Evolutionary conservation across 2,888 invertebrate species (phyloP).

Genomic region (Cosmopolites sordidus): DNA sequence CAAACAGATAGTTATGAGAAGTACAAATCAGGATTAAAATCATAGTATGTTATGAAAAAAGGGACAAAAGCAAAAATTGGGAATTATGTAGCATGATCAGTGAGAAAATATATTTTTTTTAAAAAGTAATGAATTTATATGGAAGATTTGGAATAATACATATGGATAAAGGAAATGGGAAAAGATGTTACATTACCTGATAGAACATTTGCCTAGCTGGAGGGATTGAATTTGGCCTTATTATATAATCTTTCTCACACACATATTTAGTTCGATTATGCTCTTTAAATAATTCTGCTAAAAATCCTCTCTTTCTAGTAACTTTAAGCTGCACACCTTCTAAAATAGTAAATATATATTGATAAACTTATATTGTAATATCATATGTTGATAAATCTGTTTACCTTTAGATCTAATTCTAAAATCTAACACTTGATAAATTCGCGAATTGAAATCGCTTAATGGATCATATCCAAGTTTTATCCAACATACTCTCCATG

Average conservation of each 20-base stretch:
- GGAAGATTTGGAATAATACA: too few species aligned
- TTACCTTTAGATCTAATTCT: constrained; percentile 62
- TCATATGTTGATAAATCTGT: constrained; percentile 28
- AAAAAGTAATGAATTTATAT: too few species aligned
- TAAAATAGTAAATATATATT: not conserved
- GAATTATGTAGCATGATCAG: too few species aligned
- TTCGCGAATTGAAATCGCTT: constrained; percentile 68
- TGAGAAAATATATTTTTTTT: too few species aligned
- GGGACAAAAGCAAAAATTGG: too few species aligned
- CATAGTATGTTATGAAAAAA: too few species aligned
- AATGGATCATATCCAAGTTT: constrained; percentile 89
- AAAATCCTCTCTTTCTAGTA: constrained; percentile 51
- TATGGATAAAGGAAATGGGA: too few species aligned
- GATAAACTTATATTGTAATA: too few species aligned
- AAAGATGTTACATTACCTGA: constrained; percentile 57
- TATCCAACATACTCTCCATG: constrained; percentile 91
- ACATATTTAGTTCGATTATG: constrained; percentile 36
- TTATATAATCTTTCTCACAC: constrained; percentile 54
- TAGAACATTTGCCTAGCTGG: constrained; percentile 85
- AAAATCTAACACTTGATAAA: constrained; percentile 87
- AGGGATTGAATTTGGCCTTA: constrained; percentile 70
- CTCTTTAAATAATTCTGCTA: constrained; percentile 29
- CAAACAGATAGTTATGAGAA: too few species aligned
- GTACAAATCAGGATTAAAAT: too few species aligned
- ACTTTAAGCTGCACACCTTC: constrained; percentile 53